Evolutionary conservation across 2,888 invertebrate genomes (phyloP).

Genomic region (Pomacea canaliculata): DNA sequence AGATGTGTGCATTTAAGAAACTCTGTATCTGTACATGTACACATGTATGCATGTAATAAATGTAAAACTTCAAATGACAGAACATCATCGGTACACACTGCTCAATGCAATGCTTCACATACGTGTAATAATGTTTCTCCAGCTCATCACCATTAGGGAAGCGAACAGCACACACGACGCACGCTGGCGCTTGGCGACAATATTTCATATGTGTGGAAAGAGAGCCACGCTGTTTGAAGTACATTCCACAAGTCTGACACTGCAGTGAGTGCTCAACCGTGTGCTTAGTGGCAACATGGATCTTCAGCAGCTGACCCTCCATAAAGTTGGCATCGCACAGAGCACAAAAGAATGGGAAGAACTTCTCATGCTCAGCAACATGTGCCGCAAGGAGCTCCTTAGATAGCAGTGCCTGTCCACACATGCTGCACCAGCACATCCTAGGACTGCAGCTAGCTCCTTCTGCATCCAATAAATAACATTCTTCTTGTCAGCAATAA

Average conservation of each 20-base stretch:
- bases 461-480: neutral
- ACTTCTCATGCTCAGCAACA: constrained; percentile 15
- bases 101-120: neutral
- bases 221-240: constrained; percentile 31
- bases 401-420: constrained; percentile 11
- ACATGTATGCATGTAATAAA: too few species aligned
- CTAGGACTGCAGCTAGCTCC: neutral
- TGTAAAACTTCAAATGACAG: too few species aligned
- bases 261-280: constrained; percentile 29
- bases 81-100: too few species aligned
- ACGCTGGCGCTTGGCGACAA: constrained; percentile 28
- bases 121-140: constrained; percentile 32
- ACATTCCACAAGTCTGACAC: constrained; percentile 28
- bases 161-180: constrained; percentile 27
- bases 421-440: constrained; percentile 6
- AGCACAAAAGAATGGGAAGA: constrained; percentile 27
- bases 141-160: constrained; percentile 30
- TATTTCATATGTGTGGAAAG: constrained; percentile 29
- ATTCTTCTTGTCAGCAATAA: neutral
- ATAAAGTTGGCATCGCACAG: constrained; percentile 32
- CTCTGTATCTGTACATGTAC: too few species aligned
- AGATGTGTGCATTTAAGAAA: too few species aligned
- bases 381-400: constrained; percentile 4
- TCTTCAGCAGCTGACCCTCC: constrained; percentile 24
- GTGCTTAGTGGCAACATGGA: constrained; percentile 30